Evolutionary conservation across 2,113 vertebrate species (phyloP).

Genomic region (Hippocampus barbouri): DNA sequence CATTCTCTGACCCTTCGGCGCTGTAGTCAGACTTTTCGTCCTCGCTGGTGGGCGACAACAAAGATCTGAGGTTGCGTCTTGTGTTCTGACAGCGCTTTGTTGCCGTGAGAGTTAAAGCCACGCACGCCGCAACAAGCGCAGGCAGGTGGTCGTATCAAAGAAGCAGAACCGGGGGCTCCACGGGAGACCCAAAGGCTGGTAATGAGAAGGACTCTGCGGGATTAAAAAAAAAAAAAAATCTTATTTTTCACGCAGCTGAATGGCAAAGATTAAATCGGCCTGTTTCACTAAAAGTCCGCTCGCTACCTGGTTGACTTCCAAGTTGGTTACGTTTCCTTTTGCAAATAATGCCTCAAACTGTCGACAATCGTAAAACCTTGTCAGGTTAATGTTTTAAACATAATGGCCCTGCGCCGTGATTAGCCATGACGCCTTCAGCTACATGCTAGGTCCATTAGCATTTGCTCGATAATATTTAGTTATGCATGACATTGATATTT

Average conservation of each 20-base stretch:
- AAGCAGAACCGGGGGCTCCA: conserved; percentile 24
- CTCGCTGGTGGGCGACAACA: neutral
- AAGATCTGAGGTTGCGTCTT: conserved; percentile 10
- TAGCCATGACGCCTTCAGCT: too few relatives aligned
- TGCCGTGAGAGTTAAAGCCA: conserved; percentile 2
- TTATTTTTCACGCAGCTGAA: neutral
- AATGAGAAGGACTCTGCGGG: conserved; percentile 26
- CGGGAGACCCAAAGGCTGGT: conserved; percentile 37
- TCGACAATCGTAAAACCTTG: too few relatives aligned
- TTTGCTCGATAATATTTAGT: too few relatives aligned
- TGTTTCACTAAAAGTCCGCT: too few relatives aligned
- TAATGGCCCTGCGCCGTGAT: too few relatives aligned
- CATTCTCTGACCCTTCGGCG: neutral
- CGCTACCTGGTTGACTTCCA: too few relatives aligned
- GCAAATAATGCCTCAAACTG: too few relatives aligned
- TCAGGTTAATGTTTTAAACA: too few relatives aligned
- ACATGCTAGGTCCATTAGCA: too few relatives aligned
- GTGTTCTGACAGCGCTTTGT: neutral
- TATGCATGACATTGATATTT: too few relatives aligned
- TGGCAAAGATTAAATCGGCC: neutral
- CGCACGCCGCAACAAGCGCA: conserved; percentile 14
- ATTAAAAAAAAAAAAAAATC: neutral
- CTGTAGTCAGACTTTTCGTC: neutral
- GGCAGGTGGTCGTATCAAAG: conserved; percentile 47
- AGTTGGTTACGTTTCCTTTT: too few relatives aligned